Evolutionary conservation across 2,888 invertebrate species (phyloP), one percentile per base, ranked within the genome.

Genomic region (Balanococcus diminutus): DNA sequence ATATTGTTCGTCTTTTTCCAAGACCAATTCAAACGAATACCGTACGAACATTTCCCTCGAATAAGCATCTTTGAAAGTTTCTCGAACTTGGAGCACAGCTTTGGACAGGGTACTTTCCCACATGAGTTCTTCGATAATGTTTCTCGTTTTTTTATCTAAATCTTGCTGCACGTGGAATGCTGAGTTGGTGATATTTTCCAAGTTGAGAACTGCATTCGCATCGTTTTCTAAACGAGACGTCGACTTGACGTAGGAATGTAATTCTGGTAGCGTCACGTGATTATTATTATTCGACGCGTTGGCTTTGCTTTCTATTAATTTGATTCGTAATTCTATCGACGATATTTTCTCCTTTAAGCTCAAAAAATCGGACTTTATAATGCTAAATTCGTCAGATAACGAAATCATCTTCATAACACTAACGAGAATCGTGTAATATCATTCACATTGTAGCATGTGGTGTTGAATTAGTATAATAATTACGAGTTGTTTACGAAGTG

Each of bases 1-100:
- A 79, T 85, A 85, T 28, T 85, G 85, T 79, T 79, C 85, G 42
- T 85, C 85, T 42, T 85, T 85, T 46, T 85, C 85, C 6, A 85
- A 75, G 3, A 85, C 85, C 31, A 85, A 22, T 25, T 85, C 85
- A 19, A 85, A 46, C 28, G 75, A 75, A 31, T 72, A 85, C 11
- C 85, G 72, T 31, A 85, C 22, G 32, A 85, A 85, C 72, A 75
- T 85, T 19, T 85, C 85, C 32, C 85, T 39, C 1, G 85, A 36
- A 16, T 85, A 75, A 0, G n/a, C 22, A 46, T 85, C 85, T 28
- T n/a, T 42, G 32, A 85, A 85, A 14, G 28, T 75, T 79, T 85
- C 85, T 22, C 85, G 85, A 42, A 85, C 85, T 25, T 75, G 85
- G 5, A 85, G 79, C 32, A 75, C 75, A 14, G 75, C 75, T 39